Evolutionary conservation across 64 coral and sea anemone genomes (phyloP).

Genomic region (Montipora capricornis): DNA sequence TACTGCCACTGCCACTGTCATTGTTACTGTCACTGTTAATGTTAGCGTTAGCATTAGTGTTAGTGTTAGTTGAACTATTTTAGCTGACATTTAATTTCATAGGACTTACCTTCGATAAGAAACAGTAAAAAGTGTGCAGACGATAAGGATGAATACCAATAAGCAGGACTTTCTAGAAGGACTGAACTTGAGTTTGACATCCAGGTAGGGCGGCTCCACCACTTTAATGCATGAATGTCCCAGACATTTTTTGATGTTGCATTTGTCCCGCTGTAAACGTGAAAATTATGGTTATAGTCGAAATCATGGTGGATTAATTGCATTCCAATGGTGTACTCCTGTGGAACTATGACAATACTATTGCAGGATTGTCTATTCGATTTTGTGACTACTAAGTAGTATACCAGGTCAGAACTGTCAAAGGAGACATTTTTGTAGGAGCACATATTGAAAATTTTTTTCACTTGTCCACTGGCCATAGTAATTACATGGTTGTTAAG

Average conservation of each 20-base stretch:
- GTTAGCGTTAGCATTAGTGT: not conserved
- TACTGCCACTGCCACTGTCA: not conserved
- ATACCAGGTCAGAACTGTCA: slow-evolving; percentile 7
- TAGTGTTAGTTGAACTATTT: no score
- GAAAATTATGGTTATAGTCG: not conserved
- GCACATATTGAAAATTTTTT: slow-evolving; percentile 47
- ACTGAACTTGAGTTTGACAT: slow-evolving; percentile 28
- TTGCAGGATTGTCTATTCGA: not conserved
- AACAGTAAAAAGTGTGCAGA: slow-evolving; percentile 9
- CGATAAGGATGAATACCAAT: not conserved
- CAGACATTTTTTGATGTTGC: not conserved
- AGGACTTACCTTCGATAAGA: slow-evolving; percentile 23
- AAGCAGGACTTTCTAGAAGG: not conserved
- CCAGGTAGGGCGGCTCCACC: slow-evolving; percentile 40
- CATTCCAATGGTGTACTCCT: slow-evolving; percentile 48
- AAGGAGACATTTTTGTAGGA: slow-evolving; percentile 37
- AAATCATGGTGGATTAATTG: slow-evolving; percentile 60
- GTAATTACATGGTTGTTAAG: slow-evolving; percentile 48
- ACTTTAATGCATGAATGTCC: slow-evolving; percentile 47
- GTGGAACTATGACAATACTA: slow-evolving; percentile 7
- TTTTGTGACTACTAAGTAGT: slow-evolving; percentile 9
- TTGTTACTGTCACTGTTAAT: not conserved
- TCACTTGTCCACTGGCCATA: slow-evolving; percentile 29
- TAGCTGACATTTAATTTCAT: not conserved
- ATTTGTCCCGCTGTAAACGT: slow-evolving; percentile 43